phyloP scores from a whole-genome alignment of 2,888 invertebrate species.

The Bombyx huttoni region DNA sequence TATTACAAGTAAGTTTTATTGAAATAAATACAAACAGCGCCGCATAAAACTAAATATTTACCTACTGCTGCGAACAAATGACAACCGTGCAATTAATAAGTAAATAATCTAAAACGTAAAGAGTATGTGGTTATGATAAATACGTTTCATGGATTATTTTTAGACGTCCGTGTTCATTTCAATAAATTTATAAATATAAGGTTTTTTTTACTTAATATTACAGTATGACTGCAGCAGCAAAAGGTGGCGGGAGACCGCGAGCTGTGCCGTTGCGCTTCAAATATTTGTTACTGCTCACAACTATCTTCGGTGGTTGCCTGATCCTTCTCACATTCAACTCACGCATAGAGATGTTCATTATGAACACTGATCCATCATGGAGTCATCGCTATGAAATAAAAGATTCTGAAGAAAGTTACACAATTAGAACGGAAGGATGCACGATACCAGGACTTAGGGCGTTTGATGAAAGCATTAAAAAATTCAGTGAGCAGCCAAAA shows the following conservation, averaged over 20 bases:
- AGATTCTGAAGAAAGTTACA: conserved; percentile 39
- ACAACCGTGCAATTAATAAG: too few species aligned
- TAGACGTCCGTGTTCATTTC: neutral
- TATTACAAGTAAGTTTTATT: too few species aligned
- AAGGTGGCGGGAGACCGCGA: conserved; percentile 18
- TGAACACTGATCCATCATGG: conserved; percentile 26
- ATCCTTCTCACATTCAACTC: conserved; percentile 42
- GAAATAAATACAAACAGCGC: too few species aligned
- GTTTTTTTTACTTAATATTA: conserved; percentile 16
- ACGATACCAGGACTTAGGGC: conserved; percentile 77
- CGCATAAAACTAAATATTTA: too few species aligned
- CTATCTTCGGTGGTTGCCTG: conserved; percentile 42
- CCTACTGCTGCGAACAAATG: too few species aligned
- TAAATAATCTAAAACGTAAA: too few species aligned
- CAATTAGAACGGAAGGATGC: conserved; percentile 77
- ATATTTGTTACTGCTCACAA: conserved; percentile 42
- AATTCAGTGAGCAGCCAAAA: conserved; percentile 63
- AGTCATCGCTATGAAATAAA: conserved; percentile 18
- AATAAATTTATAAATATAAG: neutral
- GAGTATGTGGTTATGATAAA: too few species aligned
- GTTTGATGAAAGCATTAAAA: conserved; percentile 68
- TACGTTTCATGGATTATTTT: too few species aligned
- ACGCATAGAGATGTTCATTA: conserved; percentile 31
- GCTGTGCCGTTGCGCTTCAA: conserved; percentile 33
- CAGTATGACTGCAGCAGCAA: conserved; percentile 41